Percentiles rank a stretch among this genome's conserved stretches.
phyloP scores from a whole-genome alignment of 2,888 invertebrate species.

The Phyto melanocephala region DNA sequence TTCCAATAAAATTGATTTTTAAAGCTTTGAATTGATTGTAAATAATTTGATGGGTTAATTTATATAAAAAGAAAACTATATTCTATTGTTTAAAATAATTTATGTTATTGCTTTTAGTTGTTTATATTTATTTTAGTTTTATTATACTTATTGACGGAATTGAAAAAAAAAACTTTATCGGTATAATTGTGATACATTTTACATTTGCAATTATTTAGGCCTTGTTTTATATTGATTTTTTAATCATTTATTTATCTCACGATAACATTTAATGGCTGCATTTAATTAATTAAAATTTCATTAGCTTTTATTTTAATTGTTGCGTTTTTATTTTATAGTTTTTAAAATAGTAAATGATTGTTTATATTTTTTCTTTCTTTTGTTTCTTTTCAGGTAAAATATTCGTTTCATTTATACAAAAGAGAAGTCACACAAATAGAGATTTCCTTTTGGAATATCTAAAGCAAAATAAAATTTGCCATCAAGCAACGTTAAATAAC shows the following conservation, averaged over 20 bases:
- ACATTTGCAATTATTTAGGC: background rate
- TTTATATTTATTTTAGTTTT: background rate
- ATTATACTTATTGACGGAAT: no score
- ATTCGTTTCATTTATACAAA: background rate
- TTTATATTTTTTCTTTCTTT: background rate
- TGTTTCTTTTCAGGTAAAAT: conserved; percentile 47
- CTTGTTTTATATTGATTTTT: conserved; percentile 12
- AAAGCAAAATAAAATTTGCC: background rate
- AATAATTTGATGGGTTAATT: no score
- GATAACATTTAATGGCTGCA: conserved; percentile 2
- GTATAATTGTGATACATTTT: no score
- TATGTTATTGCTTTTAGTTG: conserved; percentile 10
- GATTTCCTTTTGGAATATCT: background rate
- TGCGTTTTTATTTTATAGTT: background rate
- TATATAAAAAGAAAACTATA: no score
- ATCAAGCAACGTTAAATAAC: no score
- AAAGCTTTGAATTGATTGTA: background rate
- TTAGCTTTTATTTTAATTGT: conserved; percentile 28
- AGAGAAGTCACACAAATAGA: no score
- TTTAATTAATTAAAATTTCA: background rate
- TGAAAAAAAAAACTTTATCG: background rate
- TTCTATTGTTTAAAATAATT: background rate
- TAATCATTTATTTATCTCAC: background rate
- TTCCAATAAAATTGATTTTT: background rate
- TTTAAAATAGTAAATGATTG: conserved; percentile 34